These are phyloP conservation scores for Lophius piscatorius DNA, from an alignment of 2,113 vertebrate species.

Conservation along the genomic window DNA sequence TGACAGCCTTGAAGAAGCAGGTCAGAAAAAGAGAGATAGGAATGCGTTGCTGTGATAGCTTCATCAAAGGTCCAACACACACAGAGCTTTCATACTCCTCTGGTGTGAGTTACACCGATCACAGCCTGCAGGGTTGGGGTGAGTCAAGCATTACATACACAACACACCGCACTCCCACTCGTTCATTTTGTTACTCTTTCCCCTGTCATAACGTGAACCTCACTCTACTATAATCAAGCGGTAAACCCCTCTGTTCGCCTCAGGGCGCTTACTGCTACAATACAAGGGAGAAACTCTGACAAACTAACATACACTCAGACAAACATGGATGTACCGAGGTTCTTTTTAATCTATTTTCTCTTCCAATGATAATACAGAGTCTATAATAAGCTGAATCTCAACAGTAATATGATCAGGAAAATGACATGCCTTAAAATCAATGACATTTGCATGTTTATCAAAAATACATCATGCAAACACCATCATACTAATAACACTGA, in stretches of 20 bases:
- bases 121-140: constrained; percentile 43
- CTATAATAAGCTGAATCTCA: too few species aligned
- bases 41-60: constrained; percentile 18
- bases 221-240: constrained; percentile 16
- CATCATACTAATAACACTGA: background rate
- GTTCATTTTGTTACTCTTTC: constrained; percentile 31
- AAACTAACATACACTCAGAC: constrained; percentile 18
- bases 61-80: constrained; percentile 32
- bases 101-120: constrained; percentile 48
- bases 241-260: constrained; percentile 41
- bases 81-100: constrained; percentile 12
- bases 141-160: constrained; percentile 51
- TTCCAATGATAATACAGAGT: too few species aligned
- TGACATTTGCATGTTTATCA: background rate
- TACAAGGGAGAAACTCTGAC: constrained; percentile 54
- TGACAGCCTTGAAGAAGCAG: background rate
- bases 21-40: constrained; percentile 7
- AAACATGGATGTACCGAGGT: background rate
- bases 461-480: background rate
- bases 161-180: constrained; percentile 44
- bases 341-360: background rate
- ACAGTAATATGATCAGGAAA: too few species aligned
- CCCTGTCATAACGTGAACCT: constrained; percentile 22
- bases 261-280: constrained; percentile 40
- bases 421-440: too few species aligned